Conservation (phyloP, 2,797 vertebrate species). For the Salmo trutta region DNA sequence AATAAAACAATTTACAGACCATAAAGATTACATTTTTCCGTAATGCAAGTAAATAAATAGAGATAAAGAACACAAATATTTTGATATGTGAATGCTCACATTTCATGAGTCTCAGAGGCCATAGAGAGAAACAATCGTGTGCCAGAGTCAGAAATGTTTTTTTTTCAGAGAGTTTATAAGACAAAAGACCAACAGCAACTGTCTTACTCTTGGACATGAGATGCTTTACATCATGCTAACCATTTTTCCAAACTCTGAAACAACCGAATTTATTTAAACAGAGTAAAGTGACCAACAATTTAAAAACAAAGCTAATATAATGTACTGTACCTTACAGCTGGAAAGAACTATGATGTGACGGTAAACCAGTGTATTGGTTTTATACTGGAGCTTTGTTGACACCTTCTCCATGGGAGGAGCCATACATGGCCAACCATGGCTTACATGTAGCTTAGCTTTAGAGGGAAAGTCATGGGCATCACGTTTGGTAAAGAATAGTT, state of each 20-base stretch:
- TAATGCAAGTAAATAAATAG: neutral
- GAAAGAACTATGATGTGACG: conserved; percentile 26
- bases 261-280: neutral
- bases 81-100: neutral
- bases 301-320: neutral
- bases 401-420: conserved; percentile 38
- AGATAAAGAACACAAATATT: neutral
- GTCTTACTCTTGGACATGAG: neutral
- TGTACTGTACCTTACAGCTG: conserved; percentile 48
- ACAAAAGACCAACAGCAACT: neutral
- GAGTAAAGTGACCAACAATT: neutral
- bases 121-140: neutral
- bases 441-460: too few species aligned
- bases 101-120: neutral
- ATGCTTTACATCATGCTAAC: neutral
- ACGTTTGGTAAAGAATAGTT: neutral
- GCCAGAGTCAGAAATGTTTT: neutral
- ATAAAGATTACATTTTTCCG: neutral
- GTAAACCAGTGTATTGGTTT: conserved; percentile 25
- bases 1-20: too few species aligned
- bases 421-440: neutral
- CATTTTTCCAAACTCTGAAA: neutral
- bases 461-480: neutral
- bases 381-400: conserved; percentile 29
- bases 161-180: neutral